phyloP scores from a whole-genome alignment of 2,888 invertebrate genomes.

The Limnephilus rhombicus region DNA sequence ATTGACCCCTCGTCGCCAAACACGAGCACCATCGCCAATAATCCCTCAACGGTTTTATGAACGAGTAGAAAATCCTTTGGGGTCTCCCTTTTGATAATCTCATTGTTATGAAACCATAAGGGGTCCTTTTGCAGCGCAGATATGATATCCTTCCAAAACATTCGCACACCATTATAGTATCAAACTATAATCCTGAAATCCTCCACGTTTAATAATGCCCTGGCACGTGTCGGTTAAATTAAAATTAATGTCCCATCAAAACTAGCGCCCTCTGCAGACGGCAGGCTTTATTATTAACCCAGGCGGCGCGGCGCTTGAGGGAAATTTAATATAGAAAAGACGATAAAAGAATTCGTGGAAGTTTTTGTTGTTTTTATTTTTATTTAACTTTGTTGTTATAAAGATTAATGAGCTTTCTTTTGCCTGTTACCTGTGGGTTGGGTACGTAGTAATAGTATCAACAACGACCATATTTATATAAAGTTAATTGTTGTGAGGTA shows the following conservation, averaged over 20 bases:
- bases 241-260: slow-evolving; percentile 60
- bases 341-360: not conserved
- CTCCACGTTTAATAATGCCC: slow-evolving; percentile 62
- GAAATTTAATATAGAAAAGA: not conserved
- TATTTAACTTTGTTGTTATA: not conserved
- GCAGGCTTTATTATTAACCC: not conserved
- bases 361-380: not conserved
- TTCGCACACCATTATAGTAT: slow-evolving; percentile 47
- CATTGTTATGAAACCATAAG: slow-evolving; percentile 29
- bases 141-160: slow-evolving; percentile 34
- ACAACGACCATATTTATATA: not conserved
- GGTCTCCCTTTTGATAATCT: not conserved
- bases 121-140: slow-evolving; percentile 22
- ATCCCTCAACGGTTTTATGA: not conserved
- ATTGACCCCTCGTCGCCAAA: not conserved
- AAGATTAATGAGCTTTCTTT: not conserved
- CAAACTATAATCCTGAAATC: slow-evolving; percentile 58
- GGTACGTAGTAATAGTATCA: not conserved
- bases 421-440: not conserved
- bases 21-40: not conserved
- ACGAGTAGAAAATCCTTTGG: not conserved
- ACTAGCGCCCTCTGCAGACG: slow-evolving; percentile 35
- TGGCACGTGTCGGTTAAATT: slow-evolving; percentile 62
- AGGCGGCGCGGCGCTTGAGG: not conserved
- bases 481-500: not conserved